A percentile compares a stretch with the other conserved stretches of the same genome.
Conservation (phyloP, 2,888 invertebrate species). For the Heliconius sara region DNA sequence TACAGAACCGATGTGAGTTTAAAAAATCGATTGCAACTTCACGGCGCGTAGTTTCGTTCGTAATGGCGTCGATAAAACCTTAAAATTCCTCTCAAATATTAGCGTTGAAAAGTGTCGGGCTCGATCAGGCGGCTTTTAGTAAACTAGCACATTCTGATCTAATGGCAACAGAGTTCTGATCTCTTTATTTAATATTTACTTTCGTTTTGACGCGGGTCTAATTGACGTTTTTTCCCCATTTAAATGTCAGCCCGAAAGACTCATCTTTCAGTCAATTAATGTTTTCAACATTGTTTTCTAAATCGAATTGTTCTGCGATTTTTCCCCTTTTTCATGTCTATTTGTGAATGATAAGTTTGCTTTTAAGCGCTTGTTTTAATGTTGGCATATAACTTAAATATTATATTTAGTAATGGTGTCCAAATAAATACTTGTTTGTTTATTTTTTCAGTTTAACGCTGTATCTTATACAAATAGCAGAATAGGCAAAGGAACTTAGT, state of each 20-base stretch:
- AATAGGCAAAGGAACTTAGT: too few relatives aligned
- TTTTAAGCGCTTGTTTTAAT: neutral
- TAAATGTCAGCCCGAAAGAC: slow-evolving; percentile 44
- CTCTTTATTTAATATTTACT: slow-evolving; percentile 43
- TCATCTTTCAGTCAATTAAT: slow-evolving; percentile 42
- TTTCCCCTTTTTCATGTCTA: slow-evolving; percentile 1
- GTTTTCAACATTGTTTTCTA: slow-evolving; percentile 36
- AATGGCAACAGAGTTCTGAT: slow-evolving; percentile 34
- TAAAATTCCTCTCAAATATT: slow-evolving; percentile 57
- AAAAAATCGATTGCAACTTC: slow-evolving; percentile 20
- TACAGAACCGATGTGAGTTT: slow-evolving; percentile 18
- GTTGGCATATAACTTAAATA: neutral
- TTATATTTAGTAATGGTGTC: neutral
- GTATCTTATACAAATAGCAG: too few relatives aligned
- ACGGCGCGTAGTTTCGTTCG: slow-evolving; percentile 34
- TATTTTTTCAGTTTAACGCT: too few relatives aligned
- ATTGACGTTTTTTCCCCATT: slow-evolving; percentile 45
- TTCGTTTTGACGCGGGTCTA: slow-evolving; percentile 45
- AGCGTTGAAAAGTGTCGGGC: slow-evolving; percentile 58
- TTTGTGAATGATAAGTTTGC: neutral
- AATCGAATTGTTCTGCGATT: slow-evolving; percentile 31
- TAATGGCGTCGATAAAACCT: slow-evolving; percentile 53
- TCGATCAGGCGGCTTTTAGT: slow-evolving; percentile 55
- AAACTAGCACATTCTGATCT: slow-evolving; percentile 42
- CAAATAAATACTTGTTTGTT: too few relatives aligned